These are phyloP conservation scores for Cataglyphis altisquamis DNA, from an alignment of 2,888 invertebrate genomes.

Conservation along the genomic window DNA sequence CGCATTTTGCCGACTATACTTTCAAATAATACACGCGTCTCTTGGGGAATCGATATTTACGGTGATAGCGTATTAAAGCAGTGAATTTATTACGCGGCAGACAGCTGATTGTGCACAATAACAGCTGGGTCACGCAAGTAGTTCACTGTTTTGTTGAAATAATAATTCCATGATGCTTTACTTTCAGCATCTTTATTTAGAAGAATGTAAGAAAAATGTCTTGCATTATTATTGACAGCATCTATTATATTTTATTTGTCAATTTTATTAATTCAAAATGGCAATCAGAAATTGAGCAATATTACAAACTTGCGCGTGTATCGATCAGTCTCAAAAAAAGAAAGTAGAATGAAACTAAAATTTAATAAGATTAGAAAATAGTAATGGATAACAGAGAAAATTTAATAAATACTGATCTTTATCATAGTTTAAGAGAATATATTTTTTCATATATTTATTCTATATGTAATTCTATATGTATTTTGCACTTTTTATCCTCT, in stretches of 20 bases:
- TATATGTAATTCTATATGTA: slow-evolving; percentile 20
- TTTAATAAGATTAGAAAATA: too few species aligned
- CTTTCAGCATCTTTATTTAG: not conserved
- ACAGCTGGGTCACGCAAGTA: not conserved
- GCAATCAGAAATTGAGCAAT: not conserved
- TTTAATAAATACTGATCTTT: too few species aligned
- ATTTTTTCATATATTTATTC: not conserved
- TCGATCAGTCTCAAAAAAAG: not conserved
- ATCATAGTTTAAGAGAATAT: not conserved
- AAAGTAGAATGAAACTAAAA: not conserved
- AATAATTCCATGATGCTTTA: not conserved
- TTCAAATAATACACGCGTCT: slow-evolving; percentile 17
- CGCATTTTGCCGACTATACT: slow-evolving; percentile 16
- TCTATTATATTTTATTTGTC: not conserved
- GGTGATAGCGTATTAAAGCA: slow-evolving; percentile 1
- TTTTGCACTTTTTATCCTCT: not conserved
- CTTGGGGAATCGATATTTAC: slow-evolving; percentile 34
- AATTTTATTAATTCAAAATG: not conserved
- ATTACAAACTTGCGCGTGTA: not conserved
- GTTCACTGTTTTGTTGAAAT: not conserved
- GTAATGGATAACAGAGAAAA: too few species aligned
- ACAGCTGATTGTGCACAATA: not conserved
- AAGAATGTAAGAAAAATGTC: slow-evolving; percentile 4
- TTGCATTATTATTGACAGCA: not conserved
- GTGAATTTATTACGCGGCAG: not conserved